A percentile compares a stretch with the other conserved stretches of the same genome.
Conservation (phyloP, 2,888 invertebrate genomes). For the Agonopterix arenella region DNA sequence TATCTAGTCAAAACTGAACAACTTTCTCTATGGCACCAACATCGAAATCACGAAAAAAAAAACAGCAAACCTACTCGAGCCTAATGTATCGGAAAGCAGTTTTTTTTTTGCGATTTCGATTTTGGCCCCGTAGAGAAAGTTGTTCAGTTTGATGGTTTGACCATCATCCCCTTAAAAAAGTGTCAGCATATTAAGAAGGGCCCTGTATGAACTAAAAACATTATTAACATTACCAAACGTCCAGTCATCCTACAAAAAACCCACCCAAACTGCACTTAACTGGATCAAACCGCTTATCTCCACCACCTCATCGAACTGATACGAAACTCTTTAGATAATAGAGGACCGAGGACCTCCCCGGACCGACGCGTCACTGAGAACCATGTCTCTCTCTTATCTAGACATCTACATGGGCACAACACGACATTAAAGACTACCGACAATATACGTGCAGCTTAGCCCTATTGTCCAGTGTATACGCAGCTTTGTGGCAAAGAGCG, state of each 20-base stretch:
- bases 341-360: conserved; percentile 22
- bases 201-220: conserved; percentile 1
- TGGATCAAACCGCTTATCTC: conserved; percentile 33
- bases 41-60: too few species aligned
- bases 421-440: conserved; percentile 55
- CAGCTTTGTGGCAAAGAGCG: conserved; percentile 12
- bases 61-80: too few species aligned
- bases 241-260: background rate
- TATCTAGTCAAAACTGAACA: too few species aligned
- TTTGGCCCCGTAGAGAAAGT: too few species aligned
- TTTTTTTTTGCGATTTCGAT: too few species aligned
- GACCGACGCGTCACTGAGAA: conserved; percentile 24
- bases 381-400: conserved; percentile 44
- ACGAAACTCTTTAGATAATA: conserved; percentile 28
- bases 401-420: conserved; percentile 54
- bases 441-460: conserved; percentile 30
- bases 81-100: too few species aligned
- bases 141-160: too few species aligned
- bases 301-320: conserved; percentile 30
- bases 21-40: too few species aligned
- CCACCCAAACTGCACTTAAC: conserved; percentile 17
- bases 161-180: too few species aligned
- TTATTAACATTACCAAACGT: background rate
- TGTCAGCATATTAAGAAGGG: too few species aligned
- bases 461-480: conserved; percentile 14